Conservation (phyloP, 2,113 vertebrate genomes). For the Pygoscelis antarcticus region DNA sequence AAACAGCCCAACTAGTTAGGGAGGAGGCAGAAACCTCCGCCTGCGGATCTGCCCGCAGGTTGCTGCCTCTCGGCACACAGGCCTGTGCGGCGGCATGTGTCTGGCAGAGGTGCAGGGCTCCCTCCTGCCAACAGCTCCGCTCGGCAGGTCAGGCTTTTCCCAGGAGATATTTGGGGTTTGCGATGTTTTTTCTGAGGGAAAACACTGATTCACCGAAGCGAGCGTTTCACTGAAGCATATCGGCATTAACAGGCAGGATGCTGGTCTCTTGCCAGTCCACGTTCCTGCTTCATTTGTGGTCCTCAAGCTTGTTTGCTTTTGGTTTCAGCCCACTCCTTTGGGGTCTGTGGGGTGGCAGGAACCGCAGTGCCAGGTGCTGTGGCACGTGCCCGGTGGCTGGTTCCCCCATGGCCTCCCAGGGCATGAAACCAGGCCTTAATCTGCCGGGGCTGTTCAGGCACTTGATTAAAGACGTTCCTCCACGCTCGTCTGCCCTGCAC, state of each 20-base stretch:
- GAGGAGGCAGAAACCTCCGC: not conserved
- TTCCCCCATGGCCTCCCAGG: not conserved
- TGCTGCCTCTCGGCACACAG: not conserved
- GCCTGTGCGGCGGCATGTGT: not conserved
- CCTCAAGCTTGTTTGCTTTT: not conserved
- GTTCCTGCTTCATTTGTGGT: not conserved
- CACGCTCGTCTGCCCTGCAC: not conserved
- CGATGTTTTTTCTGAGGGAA: not conserved
- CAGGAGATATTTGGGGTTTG: not conserved
- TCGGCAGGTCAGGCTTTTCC: not conserved
- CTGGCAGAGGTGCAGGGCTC: not conserved
- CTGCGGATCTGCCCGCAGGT: not conserved
- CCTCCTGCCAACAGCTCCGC: not conserved
- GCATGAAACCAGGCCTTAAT: not conserved
- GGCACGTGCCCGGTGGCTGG: not conserved
- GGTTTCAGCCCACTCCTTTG: not conserved
- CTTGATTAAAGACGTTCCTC: not conserved
- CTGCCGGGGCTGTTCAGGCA: not conserved
- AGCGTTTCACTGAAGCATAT: rapidly evolving
- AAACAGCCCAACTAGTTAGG: not conserved
- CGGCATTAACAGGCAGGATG: rapidly evolving
- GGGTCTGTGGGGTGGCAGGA: not conserved
- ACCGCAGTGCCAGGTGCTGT: rapidly evolving
- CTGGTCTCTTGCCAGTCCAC: not conserved
- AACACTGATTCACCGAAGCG: not conserved